A percentile compares a stretch with the other conserved stretches of the same genome.
phyloP scores from a whole-genome alignment of 2,888 invertebrate genomes.

The Latrodectus hesperus region DNA sequence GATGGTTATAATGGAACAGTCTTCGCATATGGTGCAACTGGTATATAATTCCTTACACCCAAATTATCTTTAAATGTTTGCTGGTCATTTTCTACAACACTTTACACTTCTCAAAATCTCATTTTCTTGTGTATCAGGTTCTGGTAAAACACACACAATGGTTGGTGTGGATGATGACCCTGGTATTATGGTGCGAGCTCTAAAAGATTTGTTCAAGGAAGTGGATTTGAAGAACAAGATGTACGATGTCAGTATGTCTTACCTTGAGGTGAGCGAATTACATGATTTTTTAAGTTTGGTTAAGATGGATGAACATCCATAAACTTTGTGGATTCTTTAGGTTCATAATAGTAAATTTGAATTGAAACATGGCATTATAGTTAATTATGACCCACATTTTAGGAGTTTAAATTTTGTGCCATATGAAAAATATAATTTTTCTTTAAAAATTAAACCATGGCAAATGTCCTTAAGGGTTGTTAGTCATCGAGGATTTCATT shows the following conservation, averaged over 20 bases:
- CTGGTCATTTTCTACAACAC: not conserved
- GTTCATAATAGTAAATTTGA: not conserved
- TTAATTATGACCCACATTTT: not conserved
- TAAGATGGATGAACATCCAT: not conserved
- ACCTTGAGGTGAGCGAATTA: conserved; percentile 82
- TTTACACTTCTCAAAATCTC: too few relatives aligned
- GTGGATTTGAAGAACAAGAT: conserved; percentile 80
- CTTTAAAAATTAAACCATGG: too few relatives aligned
- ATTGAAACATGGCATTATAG: not conserved
- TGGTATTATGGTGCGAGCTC: conserved; percentile 90
- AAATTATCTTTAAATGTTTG: not conserved
- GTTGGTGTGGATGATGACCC: conserved; percentile 81
- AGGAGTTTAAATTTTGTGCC: not conserved
- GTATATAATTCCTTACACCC: conserved; percentile 72
- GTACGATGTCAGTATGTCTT: conserved; percentile 84
- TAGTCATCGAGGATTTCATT: too few relatives aligned
- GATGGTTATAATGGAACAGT: conserved; percentile 94
- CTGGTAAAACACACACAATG: conserved; percentile 95
- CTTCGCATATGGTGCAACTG: conserved; percentile 94
- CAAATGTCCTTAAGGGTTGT: too few relatives aligned
- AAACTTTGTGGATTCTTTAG: not conserved
- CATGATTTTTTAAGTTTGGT: not conserved
- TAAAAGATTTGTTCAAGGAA: conserved; percentile 86
- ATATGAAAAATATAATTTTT: too few relatives aligned
- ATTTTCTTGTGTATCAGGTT: conserved; percentile 77